Evolutionary conservation across 2,113 vertebrate genomes (phyloP), one percentile per base, ranked within the genome.

Genomic region (Paraplagusia blochii): DNA sequence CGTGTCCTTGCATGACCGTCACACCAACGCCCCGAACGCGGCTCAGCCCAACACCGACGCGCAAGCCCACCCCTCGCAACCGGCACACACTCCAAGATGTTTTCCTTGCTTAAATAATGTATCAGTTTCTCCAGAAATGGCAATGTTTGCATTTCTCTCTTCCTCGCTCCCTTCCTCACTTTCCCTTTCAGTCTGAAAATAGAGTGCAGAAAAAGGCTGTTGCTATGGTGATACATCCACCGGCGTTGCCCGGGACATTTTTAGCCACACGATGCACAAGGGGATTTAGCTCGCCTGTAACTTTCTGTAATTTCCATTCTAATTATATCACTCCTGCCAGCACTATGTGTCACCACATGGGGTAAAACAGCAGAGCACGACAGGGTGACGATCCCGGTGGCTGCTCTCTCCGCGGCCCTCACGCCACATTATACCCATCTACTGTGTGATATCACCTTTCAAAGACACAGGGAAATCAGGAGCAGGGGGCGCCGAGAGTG

Each of bases 151-250:
- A 81, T 88, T 88, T 86, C 82, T 78, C 67, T 70, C 44, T 61
- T 38, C 57, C 44, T 43, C 42, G 7, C 43, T 63, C 52, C 60
- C 68, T 58, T 29, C 19, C 66, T 63, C 82, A 68, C 74, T 66
- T 66, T 79, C 75, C 79, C 79, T 71, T 83, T 81, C 78, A 63
- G 78, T 83, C 88, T 88, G 84, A 90, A 89, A 89, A 89, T 86
- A 88, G 86, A 88, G 85, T 88, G 84, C 87, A 84, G 89, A 88
- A 89, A 85, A 88, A 89, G 88, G 88, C 87, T 88, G 90, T 91
- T 91, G 90, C 90, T 87, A 91, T 91, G 87, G 90, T 88, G 88
- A 91, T 88, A 89, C 88, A 90, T 90, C 88, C 88, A 88, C 86
- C 85, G 88, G 88, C 88, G 87, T 91, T 88, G 86, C 81, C 83